Evolutionary conservation across 1,140 invertebrate genomes (phyloP), one percentile per base, ranked within the genome.

Genomic region (Babylonia areolata): DNA sequence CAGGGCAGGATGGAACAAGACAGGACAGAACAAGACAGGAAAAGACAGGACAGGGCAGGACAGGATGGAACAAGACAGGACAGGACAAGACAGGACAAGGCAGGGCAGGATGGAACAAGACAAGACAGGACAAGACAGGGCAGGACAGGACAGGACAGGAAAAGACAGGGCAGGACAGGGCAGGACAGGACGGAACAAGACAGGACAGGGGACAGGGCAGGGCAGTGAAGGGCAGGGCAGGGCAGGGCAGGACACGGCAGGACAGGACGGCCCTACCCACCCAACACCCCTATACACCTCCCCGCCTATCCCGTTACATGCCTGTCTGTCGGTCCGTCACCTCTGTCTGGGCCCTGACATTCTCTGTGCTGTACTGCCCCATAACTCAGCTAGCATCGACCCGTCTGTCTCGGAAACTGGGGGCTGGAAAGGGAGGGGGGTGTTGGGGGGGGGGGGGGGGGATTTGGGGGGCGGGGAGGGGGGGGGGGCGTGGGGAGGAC

Each of bases 11-110:
- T 54, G 64, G 2, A 54, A 71, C 86, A 78, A 64, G 86, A 69
- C 86, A 84, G 17, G 86, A 77, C 81, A 87, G 51, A n/a, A 77
- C 81, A 87, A 75, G 71, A 75, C n/a, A n/a, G n/a, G n/a, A 64
- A 5, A 58, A 33, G 37, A 81, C 28, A 81, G 46, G 79, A 81
- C 79, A 81, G 46, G 42, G 54, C 79, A 81, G 80, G 31, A 81
- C 42, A 81, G 33, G 80, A 58, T 17, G 64, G 80, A 33, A 81
- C n/a, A 81, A 54, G 33, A 37, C 42, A 81, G n/a, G 54, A 81
- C 51, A 77, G 23, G 33, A 77, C 15, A 77, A 1, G 75, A 77
- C 37, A 77, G 23, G 75, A 77, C 75, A 64, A 33, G 80, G 37
- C 42, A 82, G 80, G 51, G 37, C n/a, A 82, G 54, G 80, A 81